Percentiles rank a stretch among this genome's conserved stretches.
Conservation (phyloP, 2,888 invertebrate species). For the Lochmaea crataegi region DNA sequence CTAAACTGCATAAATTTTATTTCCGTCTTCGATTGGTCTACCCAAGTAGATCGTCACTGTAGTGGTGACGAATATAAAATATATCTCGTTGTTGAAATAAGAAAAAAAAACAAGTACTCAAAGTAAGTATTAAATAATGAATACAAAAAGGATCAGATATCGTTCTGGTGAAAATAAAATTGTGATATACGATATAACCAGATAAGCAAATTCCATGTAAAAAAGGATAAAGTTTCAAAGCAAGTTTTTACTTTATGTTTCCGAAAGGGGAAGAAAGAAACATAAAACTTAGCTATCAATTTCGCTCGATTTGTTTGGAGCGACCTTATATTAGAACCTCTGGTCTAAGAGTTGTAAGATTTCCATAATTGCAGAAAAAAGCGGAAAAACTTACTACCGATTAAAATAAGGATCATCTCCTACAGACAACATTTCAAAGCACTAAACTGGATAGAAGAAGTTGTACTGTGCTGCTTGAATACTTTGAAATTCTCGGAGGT, state of each 20-base stretch:
- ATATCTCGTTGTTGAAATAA: background rate
- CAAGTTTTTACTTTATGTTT: background rate
- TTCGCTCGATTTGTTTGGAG: background rate
- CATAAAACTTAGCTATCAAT: background rate
- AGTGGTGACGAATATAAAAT: background rate
- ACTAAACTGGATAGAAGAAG: too few relatives aligned
- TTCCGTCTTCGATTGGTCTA: too few relatives aligned
- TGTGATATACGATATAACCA: background rate
- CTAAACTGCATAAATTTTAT: too few relatives aligned
- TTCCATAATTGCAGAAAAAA: too few relatives aligned
- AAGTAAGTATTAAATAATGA: background rate
- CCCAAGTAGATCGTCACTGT: too few relatives aligned
- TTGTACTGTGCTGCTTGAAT: too few relatives aligned
- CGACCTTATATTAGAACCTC: too few relatives aligned
- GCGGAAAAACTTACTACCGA: too few relatives aligned
- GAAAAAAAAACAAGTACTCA: background rate
- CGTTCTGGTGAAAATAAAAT: background rate
- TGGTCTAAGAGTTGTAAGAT: too few relatives aligned
- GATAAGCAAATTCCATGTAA: background rate
- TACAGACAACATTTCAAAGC: too few relatives aligned
- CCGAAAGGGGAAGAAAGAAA: background rate
- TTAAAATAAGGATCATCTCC: too few relatives aligned
- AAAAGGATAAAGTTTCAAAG: constrained; percentile 8
- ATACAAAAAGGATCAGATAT: background rate
- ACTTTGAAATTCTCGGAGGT: too few relatives aligned